These are phyloP conservation scores for Schlechtendalia chinensis DNA, from an alignment of 1,140 invertebrate species.

Conservation along the genomic window DNA sequence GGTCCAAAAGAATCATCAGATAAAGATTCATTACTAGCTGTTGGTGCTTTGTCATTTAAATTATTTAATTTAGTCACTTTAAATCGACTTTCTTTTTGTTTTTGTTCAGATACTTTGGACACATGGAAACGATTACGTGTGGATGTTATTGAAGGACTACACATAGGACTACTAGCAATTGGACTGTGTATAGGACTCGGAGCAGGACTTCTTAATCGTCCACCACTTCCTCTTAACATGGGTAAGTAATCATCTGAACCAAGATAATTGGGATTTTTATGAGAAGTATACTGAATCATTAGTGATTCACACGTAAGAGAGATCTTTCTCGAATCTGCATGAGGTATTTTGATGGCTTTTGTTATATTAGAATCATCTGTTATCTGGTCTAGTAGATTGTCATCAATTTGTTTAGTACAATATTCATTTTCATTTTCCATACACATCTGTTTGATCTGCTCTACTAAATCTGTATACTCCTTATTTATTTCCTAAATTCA, in stretches of 20 bases:
- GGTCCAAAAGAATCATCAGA: constrained; percentile 43
- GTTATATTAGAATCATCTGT: constrained; percentile 56
- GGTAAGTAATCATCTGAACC: constrained; percentile 54
- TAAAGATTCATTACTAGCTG: constrained; percentile 44
- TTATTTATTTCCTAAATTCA: constrained; percentile 21
- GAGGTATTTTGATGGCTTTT: constrained; percentile 55
- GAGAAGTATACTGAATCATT: constrained; percentile 54
- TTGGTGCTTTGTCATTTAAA: constrained; percentile 36
- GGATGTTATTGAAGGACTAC: constrained; percentile 61
- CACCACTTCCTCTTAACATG: constrained; percentile 51
- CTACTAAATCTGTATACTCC: constrained; percentile 28
- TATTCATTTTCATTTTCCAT: constrained; percentile 37
- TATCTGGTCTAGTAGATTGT: constrained; percentile 51
- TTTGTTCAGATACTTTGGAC: constrained; percentile 52
- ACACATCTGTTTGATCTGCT: constrained; percentile 40
- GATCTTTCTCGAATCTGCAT: constrained; percentile 63
- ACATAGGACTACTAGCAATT: constrained; percentile 67
- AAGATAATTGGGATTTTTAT: constrained; percentile 51
- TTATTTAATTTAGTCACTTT: constrained; percentile 40
- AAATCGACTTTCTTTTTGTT: constrained; percentile 45
- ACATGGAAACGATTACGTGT: constrained; percentile 54
- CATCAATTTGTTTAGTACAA: constrained; percentile 5
- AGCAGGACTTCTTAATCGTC: constrained; percentile 65
- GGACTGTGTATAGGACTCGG: constrained; percentile 69
- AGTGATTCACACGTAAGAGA: constrained; percentile 61